Conservation (phyloP, 2,113 vertebrate species). For the Pachypanchax playfairii region DNA sequence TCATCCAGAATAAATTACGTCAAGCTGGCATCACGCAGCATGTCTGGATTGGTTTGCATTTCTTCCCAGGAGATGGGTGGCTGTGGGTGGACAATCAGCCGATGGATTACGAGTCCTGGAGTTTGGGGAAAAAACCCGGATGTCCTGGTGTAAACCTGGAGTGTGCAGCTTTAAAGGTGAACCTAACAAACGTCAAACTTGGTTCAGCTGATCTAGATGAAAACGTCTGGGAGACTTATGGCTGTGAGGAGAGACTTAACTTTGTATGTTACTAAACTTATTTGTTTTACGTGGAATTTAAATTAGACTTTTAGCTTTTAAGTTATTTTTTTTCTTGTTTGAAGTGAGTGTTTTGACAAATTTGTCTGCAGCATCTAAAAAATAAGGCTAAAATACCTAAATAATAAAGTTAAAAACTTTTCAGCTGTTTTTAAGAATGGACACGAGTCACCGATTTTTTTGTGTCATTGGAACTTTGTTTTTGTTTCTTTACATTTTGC, state of each 20-base stretch:
- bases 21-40: neutral
- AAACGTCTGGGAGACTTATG: conserved; percentile 17
- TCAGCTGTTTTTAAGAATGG: too few species aligned
- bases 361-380: too few species aligned
- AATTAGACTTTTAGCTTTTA: neutral
- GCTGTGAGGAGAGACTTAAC: conserved; percentile 35
- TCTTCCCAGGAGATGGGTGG: conserved; percentile 37
- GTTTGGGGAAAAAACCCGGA: neutral
- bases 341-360: too few species aligned
- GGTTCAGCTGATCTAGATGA: neutral
- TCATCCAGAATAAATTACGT: conserved; percentile 24
- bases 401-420: too few species aligned
- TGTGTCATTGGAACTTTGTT: too few species aligned
- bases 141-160: neutral
- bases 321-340: neutral
- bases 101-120: conserved; percentile 34
- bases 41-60: conserved; percentile 48
- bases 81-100: conserved; percentile 36
- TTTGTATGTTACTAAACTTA: conserved; percentile 47
- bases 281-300: neutral
- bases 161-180: conserved; percentile 32
- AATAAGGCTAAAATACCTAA: too few species aligned
- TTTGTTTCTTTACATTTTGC: too few species aligned
- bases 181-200: too few species aligned
- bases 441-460: too few species aligned